Base-by-base conservation (phyloP, 2,797 vertebrate genomes). In the Prunella strophiata region DNA sequence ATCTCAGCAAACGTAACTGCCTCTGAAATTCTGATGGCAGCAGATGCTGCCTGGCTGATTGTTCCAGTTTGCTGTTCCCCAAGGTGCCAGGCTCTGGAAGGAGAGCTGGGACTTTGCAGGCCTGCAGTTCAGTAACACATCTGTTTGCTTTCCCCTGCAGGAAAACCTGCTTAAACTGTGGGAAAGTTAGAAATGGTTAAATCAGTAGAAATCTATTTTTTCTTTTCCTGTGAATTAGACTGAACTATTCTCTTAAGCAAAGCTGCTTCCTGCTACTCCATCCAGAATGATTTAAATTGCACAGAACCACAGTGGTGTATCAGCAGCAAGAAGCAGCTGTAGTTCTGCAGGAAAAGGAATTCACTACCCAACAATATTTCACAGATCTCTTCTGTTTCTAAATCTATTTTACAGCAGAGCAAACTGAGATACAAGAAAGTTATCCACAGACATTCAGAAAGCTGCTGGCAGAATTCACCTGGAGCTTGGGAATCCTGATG, bases 391-490 rank as follows among this genome's bases (percentile, higher is more conserved):
- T 76, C 66, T 72, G 22, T 75, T 88, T 91, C 88, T 91, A 75
- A 75, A 93, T 90, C 72, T 90, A 2, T 93, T 94, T 91, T 80
- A 52, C 77, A 95, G 92, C 67, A 63, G 12, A 85, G 45, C 34
- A 59, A 86, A 47, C 23, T 36, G 68, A 34, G 17, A 50, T 48
- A 71, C 12, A 70, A 66, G 62, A 17, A 72, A 70, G n/a, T 40
- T 67, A 67, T 29, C 52, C 9, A 40, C 26, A 85, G 38, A 16
- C 12, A 1, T 63, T 52, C 59, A 85, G 43, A 74, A 67, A 67
- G 38, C 30, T 80, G 42, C 45, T 85, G 52, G 51, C 29, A 86
- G 76, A 77, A 51, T 48, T 75, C 42, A 84, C 47, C 62, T 85
- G 73, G 48, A 91, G 74, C 73, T n/a, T 88, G 70, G 51, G 73